These are phyloP conservation scores for Scrobipalpa atriplicella DNA, from an alignment of 2,888 invertebrate genomes.

Conservation along the genomic window DNA sequence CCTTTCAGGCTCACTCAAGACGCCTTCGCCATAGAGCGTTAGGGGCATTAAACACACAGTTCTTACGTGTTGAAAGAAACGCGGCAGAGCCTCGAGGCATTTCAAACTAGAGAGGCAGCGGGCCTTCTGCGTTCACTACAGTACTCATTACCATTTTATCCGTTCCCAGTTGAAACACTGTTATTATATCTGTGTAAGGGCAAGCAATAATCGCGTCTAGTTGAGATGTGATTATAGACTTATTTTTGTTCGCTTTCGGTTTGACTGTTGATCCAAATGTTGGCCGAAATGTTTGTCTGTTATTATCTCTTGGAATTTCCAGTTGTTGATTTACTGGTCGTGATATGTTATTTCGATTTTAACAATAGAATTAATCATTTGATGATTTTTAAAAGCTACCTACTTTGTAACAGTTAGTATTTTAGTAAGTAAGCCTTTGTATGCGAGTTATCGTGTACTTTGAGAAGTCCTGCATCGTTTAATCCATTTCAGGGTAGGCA, in stretches of 20 bases:
- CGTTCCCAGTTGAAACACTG: constrained; percentile 67
- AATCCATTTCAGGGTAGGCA: too few species aligned
- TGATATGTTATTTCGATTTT: not conserved
- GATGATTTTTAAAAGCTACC: too few species aligned
- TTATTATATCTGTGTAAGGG: constrained; percentile 74
- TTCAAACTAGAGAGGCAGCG: constrained; percentile 55
- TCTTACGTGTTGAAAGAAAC: constrained; percentile 79
- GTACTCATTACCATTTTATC: constrained; percentile 74
- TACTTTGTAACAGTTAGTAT: not conserved
- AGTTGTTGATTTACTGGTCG: constrained; percentile 14
- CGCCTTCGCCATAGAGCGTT: constrained; percentile 68
- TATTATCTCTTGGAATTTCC: constrained; percentile 44
- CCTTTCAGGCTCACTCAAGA: constrained; percentile 61
- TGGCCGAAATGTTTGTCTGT: constrained; percentile 44
- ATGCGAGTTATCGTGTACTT: too few species aligned
- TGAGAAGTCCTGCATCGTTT: too few species aligned
- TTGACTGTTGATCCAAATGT: constrained; percentile 47
- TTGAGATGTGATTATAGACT: constrained; percentile 63
- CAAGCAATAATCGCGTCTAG: constrained; percentile 71
- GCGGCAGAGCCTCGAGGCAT: constrained; percentile 65
- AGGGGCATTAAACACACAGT: constrained; percentile 76
- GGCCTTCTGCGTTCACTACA: constrained; percentile 57
- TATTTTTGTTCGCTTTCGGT: constrained; percentile 58
- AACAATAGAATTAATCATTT: not conserved
- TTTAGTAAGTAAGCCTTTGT: not conserved